Evolutionary conservation across 2,888 invertebrate genomes (phyloP), one percentile per base, ranked within the genome.

Genomic region (Ormyrus rosae): DNA sequence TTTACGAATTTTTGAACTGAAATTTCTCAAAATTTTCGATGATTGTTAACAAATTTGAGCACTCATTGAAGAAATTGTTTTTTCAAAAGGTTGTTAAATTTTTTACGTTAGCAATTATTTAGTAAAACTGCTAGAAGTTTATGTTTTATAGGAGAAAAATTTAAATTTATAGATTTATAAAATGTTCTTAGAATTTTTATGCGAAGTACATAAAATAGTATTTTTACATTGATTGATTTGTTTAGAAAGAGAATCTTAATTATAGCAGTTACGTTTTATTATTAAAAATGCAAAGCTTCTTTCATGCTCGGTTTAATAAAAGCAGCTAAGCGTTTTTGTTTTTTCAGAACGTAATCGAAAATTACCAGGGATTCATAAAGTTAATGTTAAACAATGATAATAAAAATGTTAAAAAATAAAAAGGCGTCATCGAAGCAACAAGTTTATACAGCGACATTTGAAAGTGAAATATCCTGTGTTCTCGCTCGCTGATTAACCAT

Each of bases 351-450:
- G 34, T 45, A 65, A 65, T 61, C 73, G 34, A 56, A 51, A 46
- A 19, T 19, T 7, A 55, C 13, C 19, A 46, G 1, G 7, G 19
- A 50, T 9, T 56, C 45, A 13, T 63, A n/a, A 77, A 77, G 70
- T 64, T 55, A 45, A 53, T 46, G 63, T 68, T 63, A 51, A 77
- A 10, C 34, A 60, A 58, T 61, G 9, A 65, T 19, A 19, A 67
- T 70, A 55, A 64, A 64, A 71, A 71, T 56, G 6, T 69, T 56
- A 61, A 13, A 51, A 34, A 48, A 74, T 56, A 72, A 19, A 80
- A 80, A 81, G 78, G 81, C 64, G 67, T 74, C 76, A 70, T 63
- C 56, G 69, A 63, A 69, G 13, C n/a, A 56, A 67, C 46, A 64
- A 51, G 69, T 70, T 78, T 72, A 67, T 71, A 58, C 70, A 64